Evolutionary conservation across 2,888 invertebrate species (phyloP).

Genomic region (Mactromeris polynyma): DNA sequence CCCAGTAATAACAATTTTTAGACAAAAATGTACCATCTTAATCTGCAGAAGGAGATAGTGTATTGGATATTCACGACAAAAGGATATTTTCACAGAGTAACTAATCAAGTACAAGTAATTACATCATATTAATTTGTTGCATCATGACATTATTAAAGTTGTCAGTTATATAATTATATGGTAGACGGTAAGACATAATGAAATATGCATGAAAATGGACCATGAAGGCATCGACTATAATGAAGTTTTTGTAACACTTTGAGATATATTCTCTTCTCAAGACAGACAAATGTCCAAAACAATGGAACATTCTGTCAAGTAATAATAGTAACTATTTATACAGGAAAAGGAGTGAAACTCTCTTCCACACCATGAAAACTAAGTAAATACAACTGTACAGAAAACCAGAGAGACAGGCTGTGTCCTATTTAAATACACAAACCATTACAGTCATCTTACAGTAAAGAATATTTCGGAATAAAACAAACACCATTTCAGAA

Average conservation of each 20-base stretch:
- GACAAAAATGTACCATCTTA: too few relatives aligned
- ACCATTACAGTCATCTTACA: too few relatives aligned
- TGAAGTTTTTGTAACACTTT: not conserved
- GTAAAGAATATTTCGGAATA: too few relatives aligned
- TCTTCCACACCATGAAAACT: not conserved
- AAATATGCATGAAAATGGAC: not conserved
- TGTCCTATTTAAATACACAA: too few relatives aligned
- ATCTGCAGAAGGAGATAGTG: too few relatives aligned
- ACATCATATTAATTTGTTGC: too few relatives aligned
- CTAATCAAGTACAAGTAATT: too few relatives aligned
- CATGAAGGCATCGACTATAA: not conserved
- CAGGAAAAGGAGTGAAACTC: not conserved
- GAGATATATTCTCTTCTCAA: not conserved
- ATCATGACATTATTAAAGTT: not conserved
- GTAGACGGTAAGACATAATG: not conserved
- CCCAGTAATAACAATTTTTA: too few relatives aligned
- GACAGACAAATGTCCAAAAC: not conserved
- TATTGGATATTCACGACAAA: too few relatives aligned
- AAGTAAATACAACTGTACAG: not conserved
- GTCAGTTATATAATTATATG: not conserved
- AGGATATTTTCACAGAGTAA: too few relatives aligned
- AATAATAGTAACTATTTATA: not conserved
- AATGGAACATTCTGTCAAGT: not conserved
- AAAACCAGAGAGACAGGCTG: not conserved
- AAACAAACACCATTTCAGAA: too few relatives aligned